These are phyloP conservation scores for Sylvia atricapilla DNA, from an alignment of 2,113 vertebrate species.

Conservation along the genomic window DNA sequence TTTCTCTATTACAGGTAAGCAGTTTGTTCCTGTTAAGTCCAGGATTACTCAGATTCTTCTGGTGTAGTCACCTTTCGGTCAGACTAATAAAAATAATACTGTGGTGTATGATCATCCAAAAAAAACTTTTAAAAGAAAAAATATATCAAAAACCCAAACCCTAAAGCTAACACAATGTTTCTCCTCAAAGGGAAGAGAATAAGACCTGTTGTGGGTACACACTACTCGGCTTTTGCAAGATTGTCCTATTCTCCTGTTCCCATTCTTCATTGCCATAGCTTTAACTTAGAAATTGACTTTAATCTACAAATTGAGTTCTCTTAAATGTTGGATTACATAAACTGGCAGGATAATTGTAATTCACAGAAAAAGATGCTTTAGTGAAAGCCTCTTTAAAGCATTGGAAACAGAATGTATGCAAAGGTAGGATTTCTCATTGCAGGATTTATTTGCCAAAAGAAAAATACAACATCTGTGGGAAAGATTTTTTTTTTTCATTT, in stretches of 20 bases:
- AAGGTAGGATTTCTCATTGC: neutral
- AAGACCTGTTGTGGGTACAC: neutral
- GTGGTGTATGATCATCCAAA: neutral
- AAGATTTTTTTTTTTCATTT: neutral
- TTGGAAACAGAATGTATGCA: neutral
- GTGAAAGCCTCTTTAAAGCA: neutral
- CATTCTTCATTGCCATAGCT: fast-evolving
- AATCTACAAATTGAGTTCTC: neutral
- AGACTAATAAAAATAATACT: neutral
- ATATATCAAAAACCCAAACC: fast-evolving
- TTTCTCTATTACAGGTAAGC: neutral
- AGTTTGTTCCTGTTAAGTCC: neutral
- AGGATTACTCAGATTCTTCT: neutral
- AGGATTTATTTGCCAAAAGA: neutral
- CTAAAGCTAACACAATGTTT: neutral
- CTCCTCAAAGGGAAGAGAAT: neutral
- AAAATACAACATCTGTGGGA: neutral
- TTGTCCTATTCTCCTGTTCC: neutral
- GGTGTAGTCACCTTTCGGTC: neutral
- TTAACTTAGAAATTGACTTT: neutral
- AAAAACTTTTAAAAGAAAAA: neutral
- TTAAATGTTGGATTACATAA: neutral
- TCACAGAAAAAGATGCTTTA: neutral
- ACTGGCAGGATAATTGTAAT: neutral
- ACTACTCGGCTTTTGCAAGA: neutral